Evolutionary conservation across 2,888 invertebrate species (phyloP).

Genomic region (Stenodera caucasica): DNA sequence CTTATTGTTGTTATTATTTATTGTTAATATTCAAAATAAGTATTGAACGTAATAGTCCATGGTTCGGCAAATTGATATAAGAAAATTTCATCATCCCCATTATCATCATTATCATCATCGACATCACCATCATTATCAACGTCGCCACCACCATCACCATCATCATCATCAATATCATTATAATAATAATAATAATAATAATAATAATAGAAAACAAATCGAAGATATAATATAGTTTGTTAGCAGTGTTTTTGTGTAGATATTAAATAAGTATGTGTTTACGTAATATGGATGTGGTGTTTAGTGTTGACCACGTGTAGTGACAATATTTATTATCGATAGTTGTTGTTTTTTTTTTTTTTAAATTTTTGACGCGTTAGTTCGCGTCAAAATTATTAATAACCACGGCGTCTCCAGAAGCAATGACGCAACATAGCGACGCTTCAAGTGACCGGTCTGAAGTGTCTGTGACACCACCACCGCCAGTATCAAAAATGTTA

Average conservation of each 20-base stretch:
- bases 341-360: too few relatives aligned
- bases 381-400: slow-evolving; percentile 43
- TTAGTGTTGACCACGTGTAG: slow-evolving; percentile 45
- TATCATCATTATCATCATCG: neutral
- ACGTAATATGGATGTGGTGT: slow-evolving; percentile 43
- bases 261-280: neutral
- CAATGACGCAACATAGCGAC: slow-evolving; percentile 60
- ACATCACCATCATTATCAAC: neutral
- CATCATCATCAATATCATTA: neutral
- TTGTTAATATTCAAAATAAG: neutral
- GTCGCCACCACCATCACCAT: neutral
- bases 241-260: neutral
- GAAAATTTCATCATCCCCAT: neutral
- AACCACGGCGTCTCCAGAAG: slow-evolving; percentile 60
- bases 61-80: neutral
- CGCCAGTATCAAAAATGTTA: slow-evolving; percentile 56
- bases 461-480: slow-evolving; percentile 57
- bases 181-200: neutral
- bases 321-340: slow-evolving; percentile 28
- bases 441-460: slow-evolving; percentile 60
- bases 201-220: neutral
- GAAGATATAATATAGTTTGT: neutral
- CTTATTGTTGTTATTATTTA: neutral
- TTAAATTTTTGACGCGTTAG: slow-evolving; percentile 46
- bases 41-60: neutral